Conservation (phyloP, 2,113 vertebrate genomes). For the Calonectris borealis region DNA sequence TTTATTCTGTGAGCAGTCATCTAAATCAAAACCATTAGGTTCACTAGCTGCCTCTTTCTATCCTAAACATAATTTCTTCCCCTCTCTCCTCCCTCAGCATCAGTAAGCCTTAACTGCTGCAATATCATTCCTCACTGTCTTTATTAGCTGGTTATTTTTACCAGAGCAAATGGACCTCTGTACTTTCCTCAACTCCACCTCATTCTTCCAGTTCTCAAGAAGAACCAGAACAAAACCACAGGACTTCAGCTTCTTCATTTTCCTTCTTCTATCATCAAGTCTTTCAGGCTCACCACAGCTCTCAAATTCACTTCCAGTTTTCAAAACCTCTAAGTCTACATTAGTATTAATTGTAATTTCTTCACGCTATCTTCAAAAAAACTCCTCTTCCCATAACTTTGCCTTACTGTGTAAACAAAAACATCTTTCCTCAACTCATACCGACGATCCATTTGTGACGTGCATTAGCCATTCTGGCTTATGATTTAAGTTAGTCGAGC, state of each 20-base stretch:
- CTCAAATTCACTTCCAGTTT: background rate
- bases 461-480: background rate
- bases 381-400: background rate
- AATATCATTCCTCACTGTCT: background rate
- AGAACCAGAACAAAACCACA: background rate
- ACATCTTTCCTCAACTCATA: background rate
- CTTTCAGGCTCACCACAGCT: background rate
- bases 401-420: background rate
- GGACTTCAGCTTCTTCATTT: background rate
- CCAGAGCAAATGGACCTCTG: background rate
- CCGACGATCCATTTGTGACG: background rate
- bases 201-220: background rate
- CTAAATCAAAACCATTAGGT: background rate
- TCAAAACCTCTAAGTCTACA: background rate
- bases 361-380: background rate
- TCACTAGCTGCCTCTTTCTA: background rate
- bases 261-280: background rate
- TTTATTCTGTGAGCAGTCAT: background rate
- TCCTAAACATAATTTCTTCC: background rate
- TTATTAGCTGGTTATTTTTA: background rate
- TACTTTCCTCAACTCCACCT: background rate
- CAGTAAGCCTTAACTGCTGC: background rate
- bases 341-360: background rate
- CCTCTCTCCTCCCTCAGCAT: background rate
- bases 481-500: background rate